Evolutionary conservation across 2,113 vertebrate species (phyloP).

Genomic region (Shinisaurus crocodilurus): DNA sequence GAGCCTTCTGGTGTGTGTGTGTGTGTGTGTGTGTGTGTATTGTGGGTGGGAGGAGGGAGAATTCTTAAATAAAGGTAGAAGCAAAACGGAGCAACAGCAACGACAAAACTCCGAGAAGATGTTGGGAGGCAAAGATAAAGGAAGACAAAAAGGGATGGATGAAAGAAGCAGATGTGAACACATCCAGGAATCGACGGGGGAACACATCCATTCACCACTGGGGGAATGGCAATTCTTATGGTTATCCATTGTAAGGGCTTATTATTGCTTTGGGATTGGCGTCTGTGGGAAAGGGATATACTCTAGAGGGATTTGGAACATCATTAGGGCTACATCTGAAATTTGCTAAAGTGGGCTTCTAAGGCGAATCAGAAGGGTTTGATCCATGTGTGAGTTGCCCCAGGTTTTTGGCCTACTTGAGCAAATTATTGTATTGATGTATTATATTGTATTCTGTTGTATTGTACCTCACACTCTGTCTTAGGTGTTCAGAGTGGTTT

Average conservation of each 20-base stretch:
- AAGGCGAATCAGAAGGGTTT: not conserved
- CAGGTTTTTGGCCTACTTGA: not conserved
- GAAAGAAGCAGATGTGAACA: not conserved
- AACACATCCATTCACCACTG: not conserved
- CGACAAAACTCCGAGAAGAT: not conserved
- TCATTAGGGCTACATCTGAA: not conserved
- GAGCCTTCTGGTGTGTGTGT: too few relatives aligned
- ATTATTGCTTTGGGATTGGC: not conserved
- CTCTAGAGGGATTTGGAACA: not conserved
- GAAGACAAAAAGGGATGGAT: not conserved
- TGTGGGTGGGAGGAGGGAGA: not conserved
- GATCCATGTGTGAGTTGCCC: not conserved
- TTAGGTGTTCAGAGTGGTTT: not conserved
- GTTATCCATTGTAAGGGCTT: not conserved
- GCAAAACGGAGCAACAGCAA: constrained; percentile 15
- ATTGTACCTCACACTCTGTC: not conserved
- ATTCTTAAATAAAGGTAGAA: constrained; percentile 33
- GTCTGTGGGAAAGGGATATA: not conserved
- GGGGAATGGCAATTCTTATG: not conserved
- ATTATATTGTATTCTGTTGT: not conserved
- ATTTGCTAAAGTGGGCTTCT: not conserved
- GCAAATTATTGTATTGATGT: not conserved
- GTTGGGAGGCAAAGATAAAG: not conserved
- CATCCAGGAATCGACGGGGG: not conserved
- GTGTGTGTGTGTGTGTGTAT: constrained; percentile 25